Conservation (phyloP, 2,888 invertebrate species). For the Microctonus hyperodae region DNA sequence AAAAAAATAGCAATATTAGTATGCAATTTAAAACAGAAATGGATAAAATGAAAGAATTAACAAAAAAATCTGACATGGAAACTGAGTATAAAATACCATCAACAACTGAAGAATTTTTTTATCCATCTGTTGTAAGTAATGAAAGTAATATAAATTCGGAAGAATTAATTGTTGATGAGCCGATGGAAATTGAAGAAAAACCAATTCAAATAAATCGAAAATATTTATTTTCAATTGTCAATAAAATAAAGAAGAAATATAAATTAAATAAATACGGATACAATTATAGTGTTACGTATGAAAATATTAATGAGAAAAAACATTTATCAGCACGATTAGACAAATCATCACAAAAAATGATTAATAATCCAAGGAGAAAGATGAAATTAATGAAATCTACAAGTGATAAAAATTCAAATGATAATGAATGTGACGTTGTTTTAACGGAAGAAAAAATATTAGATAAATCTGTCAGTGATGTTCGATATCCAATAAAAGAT, state of each 20-base stretch:
- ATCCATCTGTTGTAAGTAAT: background rate
- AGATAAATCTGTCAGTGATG: background rate
- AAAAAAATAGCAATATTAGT: constrained; percentile 51
- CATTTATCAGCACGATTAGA: background rate
- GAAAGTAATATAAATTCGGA: background rate
- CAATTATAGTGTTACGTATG: background rate
- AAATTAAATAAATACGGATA: background rate
- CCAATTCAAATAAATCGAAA: background rate
- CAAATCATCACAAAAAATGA: background rate
- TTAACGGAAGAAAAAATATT: background rate
- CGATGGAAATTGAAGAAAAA: background rate
- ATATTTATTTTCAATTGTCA: constrained; percentile 11
- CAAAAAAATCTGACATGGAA: constrained; percentile 37
- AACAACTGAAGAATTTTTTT: constrained; percentile 4
- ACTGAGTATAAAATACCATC: constrained; percentile 10
- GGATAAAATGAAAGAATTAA: constrained; percentile 55
- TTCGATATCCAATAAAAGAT: constrained; percentile 50
- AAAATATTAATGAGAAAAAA: background rate
- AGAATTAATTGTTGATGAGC: background rate
- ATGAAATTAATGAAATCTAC: background rate
- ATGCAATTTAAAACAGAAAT: constrained; percentile 56
- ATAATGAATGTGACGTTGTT: background rate
- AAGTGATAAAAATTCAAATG: background rate
- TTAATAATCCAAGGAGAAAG: background rate
- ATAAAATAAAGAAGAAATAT: constrained; percentile 19